These are phyloP conservation scores for Ectropis grisescens DNA, from an alignment of 1,140 invertebrate species.

Conservation along the genomic window DNA sequence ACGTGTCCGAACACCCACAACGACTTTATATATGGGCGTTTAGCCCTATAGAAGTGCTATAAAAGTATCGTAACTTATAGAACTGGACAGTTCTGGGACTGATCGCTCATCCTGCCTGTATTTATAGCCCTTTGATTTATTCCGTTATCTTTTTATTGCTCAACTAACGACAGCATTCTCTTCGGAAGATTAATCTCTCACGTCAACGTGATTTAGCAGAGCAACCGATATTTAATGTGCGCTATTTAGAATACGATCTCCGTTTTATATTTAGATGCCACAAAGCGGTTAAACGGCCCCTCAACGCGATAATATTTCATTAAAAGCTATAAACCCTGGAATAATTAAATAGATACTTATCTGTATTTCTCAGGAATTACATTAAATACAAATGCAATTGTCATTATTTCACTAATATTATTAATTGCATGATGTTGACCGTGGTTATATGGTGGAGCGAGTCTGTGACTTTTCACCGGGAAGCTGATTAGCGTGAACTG, in stretches of 20 bases:
- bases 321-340: no score
- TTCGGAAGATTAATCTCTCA: constrained; percentile 59
- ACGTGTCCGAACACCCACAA: no score
- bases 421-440: no score
- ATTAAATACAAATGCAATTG: no score
- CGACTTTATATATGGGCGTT: constrained; percentile 51
- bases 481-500: no score
- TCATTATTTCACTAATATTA: no score
- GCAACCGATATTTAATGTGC: constrained; percentile 64
- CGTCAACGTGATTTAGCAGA: constrained; percentile 65
- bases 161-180: constrained; percentile 62
- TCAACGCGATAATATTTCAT: constrained; percentile 26
- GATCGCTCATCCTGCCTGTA: constrained; percentile 53
- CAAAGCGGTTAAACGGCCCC: constrained; percentile 41
- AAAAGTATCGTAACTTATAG: constrained; percentile 59
- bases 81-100: constrained; percentile 45
- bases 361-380: no score
- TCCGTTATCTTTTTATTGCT: constrained; percentile 67
- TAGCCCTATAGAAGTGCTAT: constrained; percentile 40
- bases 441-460: no score
- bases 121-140: constrained; percentile 67
- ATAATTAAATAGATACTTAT: no score
- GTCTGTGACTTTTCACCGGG: no score
- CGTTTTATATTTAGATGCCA: constrained; percentile 50
- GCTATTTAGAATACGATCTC: constrained; percentile 51